Percentiles rank a stretch among this genome's conserved stretches.
Conservation (phyloP, 2,113 vertebrate species). For the Pristiophorus japonicus region DNA sequence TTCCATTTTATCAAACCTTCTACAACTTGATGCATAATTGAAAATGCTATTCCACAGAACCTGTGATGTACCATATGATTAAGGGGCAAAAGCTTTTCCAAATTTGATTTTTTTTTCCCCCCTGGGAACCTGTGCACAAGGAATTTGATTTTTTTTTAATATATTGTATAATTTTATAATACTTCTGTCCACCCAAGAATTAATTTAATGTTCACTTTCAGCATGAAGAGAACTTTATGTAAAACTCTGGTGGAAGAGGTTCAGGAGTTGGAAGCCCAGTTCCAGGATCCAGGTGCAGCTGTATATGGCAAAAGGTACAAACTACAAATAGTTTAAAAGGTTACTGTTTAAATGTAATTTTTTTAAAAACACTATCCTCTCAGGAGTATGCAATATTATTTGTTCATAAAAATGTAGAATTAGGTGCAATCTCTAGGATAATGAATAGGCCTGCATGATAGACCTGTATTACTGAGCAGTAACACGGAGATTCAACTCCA, state of each 20-base stretch:
- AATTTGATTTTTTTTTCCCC: background rate
- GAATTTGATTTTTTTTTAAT: background rate
- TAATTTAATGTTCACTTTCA: slow-evolving; percentile 47
- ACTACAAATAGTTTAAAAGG: background rate
- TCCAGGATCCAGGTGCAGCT: slow-evolving; percentile 86
- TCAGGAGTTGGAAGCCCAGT: slow-evolving; percentile 91
- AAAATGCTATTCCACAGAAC: background rate
- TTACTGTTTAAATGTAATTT: background rate
- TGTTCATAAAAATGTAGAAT: background rate
- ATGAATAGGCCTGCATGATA: background rate
- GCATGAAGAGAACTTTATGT: slow-evolving; percentile 81
- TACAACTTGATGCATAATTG: background rate
- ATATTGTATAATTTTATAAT: background rate
- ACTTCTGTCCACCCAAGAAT: background rate
- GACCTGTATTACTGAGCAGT: background rate
- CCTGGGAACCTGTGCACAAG: background rate
- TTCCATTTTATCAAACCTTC: background rate
- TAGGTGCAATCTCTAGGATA: background rate
- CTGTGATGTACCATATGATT: background rate
- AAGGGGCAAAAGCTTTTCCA: background rate
- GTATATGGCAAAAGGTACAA: slow-evolving; percentile 94
- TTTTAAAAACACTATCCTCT: background rate
- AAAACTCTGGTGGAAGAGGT: slow-evolving; percentile 97
- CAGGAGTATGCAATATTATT: background rate
- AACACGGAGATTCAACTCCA: background rate